phyloP scores from a whole-genome alignment of 2,888 invertebrate genomes.

The Lydus trimaculatus region DNA sequence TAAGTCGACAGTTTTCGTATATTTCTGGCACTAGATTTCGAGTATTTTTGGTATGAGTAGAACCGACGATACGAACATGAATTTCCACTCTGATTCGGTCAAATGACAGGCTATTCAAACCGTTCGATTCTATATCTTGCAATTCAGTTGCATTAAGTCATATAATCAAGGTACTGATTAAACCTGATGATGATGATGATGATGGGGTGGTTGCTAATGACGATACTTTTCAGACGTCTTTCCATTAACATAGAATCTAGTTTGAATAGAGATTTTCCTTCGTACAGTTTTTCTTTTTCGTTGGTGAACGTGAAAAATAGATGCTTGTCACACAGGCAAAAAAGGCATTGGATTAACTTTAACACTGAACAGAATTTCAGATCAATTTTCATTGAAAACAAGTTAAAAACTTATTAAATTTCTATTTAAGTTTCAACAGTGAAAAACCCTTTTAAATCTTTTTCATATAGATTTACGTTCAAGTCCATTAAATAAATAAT shows the following conservation, averaged over 20 bases:
- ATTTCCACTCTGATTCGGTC: slow-evolving; percentile 28
- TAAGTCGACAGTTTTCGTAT: neutral
- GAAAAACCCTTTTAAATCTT: neutral
- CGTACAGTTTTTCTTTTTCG: neutral
- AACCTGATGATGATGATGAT: neutral
- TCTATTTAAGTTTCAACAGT: slow-evolving; percentile 2
- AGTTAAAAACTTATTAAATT: slow-evolving; percentile 7
- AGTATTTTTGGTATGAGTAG: neutral
- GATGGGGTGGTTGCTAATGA: neutral
- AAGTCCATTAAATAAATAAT: slow-evolving; percentile 7
- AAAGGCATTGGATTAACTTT: neutral
- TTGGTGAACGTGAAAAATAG: slow-evolving; percentile 1
- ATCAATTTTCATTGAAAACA: slow-evolving; percentile 5
- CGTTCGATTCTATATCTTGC: slow-evolving; percentile 19
- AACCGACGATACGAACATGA: slow-evolving; percentile 19
- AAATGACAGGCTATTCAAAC: slow-evolving; percentile 27
- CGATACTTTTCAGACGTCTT: neutral
- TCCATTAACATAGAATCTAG: neutral
- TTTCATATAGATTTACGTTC: neutral
- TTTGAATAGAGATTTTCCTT: neutral
- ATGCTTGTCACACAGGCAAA: neutral
- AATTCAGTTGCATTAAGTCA: slow-evolving; percentile 20
- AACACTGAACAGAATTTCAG: neutral
- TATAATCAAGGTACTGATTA: neutral
- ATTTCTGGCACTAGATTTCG: neutral